phyloP scores from a whole-genome alignment of 2,797 vertebrate species.

The Anas flavirostris region DNA sequence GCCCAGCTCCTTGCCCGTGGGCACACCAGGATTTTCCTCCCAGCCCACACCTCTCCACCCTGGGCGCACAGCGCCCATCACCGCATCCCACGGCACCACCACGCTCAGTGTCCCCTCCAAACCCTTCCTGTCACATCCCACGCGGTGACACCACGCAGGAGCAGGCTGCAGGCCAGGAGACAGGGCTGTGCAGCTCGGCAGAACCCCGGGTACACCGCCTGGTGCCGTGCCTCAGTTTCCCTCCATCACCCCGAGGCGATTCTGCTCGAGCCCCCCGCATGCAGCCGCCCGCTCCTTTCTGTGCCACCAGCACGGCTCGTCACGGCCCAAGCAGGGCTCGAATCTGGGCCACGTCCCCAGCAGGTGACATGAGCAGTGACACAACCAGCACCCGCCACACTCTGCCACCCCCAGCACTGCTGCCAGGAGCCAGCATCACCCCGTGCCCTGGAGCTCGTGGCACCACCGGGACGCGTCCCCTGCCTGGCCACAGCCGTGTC shows the following conservation, averaged over 20 bases:
- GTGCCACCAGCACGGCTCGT: not conserved
- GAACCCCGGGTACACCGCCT: not conserved
- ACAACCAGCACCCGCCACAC: not conserved
- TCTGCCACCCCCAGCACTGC: not conserved
- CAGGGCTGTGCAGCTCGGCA: not conserved
- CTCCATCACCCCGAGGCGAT: not conserved
- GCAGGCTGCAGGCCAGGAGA: not conserved
- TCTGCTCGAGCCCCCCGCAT: not conserved
- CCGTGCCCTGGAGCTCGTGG: accelerated
- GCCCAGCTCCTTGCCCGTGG: too few species aligned
- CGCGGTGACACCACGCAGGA: accelerated
- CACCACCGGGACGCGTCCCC: accelerated
- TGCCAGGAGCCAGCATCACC: not conserved
- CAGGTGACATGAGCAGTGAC: not conserved
- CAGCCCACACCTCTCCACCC: not conserved
- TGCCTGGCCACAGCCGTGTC: accelerated
- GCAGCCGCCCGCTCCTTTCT: not conserved
- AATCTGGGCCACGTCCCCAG: not conserved
- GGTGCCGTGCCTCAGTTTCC: not conserved
- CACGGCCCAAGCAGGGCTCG: not conserved
- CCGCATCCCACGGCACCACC: not conserved
- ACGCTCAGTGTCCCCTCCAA: not conserved
- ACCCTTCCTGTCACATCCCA: not conserved
- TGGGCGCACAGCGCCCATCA: accelerated
- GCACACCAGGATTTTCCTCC: not conserved